These are phyloP conservation scores for Hypsibius dujardini DNA, from an alignment of 1,140 invertebrate genomes.

Conservation along the genomic window DNA sequence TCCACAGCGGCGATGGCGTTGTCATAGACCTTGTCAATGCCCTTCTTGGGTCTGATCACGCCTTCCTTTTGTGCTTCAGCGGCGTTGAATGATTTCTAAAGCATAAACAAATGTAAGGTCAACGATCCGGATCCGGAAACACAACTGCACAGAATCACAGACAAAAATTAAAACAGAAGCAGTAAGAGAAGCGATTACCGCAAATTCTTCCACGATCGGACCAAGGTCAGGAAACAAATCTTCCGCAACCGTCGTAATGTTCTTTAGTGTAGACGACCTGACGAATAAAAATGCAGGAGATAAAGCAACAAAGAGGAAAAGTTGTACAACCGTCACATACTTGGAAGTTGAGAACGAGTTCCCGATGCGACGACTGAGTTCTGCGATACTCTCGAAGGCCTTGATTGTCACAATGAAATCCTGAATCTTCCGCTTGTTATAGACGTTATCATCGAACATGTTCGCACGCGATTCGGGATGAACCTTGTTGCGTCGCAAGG, in stretches of 20 bases:
- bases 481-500: conserved; percentile 45
- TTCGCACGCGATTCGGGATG: conserved; percentile 85
- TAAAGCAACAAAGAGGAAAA: no score
- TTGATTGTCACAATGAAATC: conserved; percentile 62
- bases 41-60: conserved; percentile 58
- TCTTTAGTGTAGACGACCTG: no score
- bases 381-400: conserved; percentile 54
- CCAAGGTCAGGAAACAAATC: no score
- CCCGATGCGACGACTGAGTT: conserved; percentile 26
- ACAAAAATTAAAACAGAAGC: no score
- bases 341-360: not conserved
- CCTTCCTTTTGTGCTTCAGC: conserved; percentile 61
- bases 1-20: conserved; percentile 44
- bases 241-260: no score
- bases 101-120: conserved; percentile 19
- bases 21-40: conserved; percentile 79
- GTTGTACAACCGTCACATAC: not conserved
- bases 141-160: no score
- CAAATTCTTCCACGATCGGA: no score
- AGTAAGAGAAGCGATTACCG: no score
- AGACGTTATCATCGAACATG: conserved; percentile 69
- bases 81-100: conserved; percentile 67
- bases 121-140: no score
- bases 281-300: no score
- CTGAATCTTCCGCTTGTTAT: conserved; percentile 72